Evolutionary conservation across 2,797 vertebrate species (phyloP).

Genomic region (Myotis findleyi): DNA sequence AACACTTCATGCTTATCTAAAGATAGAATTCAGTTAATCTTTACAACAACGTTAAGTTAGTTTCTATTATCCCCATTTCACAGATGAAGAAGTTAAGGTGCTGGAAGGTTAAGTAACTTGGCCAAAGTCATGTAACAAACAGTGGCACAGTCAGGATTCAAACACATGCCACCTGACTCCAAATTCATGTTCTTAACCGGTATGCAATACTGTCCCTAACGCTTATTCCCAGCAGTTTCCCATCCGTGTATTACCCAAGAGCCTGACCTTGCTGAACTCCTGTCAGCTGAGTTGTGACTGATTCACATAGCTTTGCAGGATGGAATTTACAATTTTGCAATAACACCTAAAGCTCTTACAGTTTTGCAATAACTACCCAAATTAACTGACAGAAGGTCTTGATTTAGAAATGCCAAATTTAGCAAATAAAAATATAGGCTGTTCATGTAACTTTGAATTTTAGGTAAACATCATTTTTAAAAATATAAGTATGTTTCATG

Average conservation of each 20-base stretch:
- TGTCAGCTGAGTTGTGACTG: not conserved
- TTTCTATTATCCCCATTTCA: not conserved
- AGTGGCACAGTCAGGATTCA: not conserved
- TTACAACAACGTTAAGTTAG: not conserved
- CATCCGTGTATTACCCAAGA: not conserved
- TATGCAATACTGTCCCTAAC: not conserved
- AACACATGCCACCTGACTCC: not conserved
- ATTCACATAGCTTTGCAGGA: not conserved
- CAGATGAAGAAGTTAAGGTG: not conserved
- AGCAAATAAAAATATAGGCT: constrained; percentile 13
- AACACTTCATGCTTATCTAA: not conserved
- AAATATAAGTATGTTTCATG: not conserved
- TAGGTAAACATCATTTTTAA: not conserved
- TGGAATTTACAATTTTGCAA: not conserved
- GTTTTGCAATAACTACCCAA: not conserved
- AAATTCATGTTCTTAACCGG: not conserved
- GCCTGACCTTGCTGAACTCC: not conserved
- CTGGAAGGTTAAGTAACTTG: not conserved
- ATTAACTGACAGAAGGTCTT: not conserved
- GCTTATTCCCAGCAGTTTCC: not conserved
- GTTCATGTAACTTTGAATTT: not conserved
- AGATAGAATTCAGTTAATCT: not conserved
- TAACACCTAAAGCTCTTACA: not conserved
- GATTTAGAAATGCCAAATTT: not conserved
- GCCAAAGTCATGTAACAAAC: not conserved